phyloP scores from a whole-genome alignment of 1,140 invertebrate species.

The Dinoponera quadriceps region DNA sequence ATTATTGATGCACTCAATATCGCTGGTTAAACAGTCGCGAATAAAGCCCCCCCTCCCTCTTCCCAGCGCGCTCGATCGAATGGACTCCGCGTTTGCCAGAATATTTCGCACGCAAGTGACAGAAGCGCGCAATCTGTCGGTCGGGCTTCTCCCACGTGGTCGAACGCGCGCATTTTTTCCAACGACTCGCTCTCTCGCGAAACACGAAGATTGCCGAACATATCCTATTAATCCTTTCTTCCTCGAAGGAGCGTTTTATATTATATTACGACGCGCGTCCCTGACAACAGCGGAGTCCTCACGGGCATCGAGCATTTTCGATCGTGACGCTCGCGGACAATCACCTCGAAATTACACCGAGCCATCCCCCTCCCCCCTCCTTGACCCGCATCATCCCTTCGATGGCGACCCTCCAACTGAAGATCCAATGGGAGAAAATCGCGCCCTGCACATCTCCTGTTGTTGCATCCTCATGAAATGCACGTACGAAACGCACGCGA shows the following conservation, averaged over 20 bases:
- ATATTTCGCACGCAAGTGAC: not conserved
- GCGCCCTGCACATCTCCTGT: constrained; percentile 2
- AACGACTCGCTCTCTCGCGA: too few species aligned
- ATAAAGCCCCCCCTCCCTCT: not conserved
- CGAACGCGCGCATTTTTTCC: too few species aligned
- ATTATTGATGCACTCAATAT: constrained; percentile 16
- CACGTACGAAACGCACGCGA: constrained; percentile 20
- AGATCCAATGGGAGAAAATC: constrained; percentile 31
- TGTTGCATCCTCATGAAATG: constrained; percentile 3
- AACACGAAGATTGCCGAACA: constrained; percentile 1
- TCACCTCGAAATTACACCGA: not conserved
- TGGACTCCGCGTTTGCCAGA: too few species aligned
- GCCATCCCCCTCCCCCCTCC: not conserved
- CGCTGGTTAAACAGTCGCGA: constrained; percentile 1
- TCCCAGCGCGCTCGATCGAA: too few species aligned
- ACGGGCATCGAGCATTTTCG: not conserved
- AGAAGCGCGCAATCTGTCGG: not conserved
- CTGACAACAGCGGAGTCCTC: constrained; percentile 10
- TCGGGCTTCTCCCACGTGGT: too few species aligned
- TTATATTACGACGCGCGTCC: not conserved
- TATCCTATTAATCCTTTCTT: constrained; percentile 27
- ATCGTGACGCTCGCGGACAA: not conserved
- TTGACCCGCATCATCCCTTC: too few species aligned
- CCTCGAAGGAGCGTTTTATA: not conserved
- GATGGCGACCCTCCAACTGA: not conserved